These are phyloP conservation scores for Silurus aristotelis DNA, from an alignment of 2,797 vertebrate genomes.

Conservation along the genomic window DNA sequence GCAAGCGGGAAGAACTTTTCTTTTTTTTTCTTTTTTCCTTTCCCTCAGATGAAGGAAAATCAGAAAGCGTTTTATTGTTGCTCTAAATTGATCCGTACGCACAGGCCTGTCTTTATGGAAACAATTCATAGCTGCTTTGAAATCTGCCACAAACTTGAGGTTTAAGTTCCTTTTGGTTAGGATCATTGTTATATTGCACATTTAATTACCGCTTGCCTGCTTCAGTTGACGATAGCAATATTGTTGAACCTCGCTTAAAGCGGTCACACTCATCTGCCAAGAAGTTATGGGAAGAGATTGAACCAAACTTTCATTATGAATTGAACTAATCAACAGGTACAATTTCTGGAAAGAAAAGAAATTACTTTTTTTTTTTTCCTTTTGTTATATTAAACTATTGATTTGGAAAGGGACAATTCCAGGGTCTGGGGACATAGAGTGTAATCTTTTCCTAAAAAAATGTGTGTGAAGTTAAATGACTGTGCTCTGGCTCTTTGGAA, in stretches of 20 bases:
- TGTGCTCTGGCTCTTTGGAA: neutral
- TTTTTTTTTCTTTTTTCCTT: constrained; percentile 19
- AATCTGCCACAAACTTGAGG: constrained; percentile 30
- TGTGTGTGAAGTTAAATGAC: neutral
- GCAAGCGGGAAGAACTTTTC: constrained; percentile 22
- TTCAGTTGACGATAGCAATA: constrained; percentile 26
- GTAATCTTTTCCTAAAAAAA: constrained; percentile 1
- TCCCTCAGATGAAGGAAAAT: constrained; percentile 35
- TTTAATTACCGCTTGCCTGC: constrained; percentile 33
- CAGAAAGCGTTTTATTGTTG: constrained; percentile 44
- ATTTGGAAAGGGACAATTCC: constrained; percentile 3
- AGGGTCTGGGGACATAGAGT: neutral
- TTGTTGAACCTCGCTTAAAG: constrained; percentile 29
- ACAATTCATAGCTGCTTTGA: constrained; percentile 33
- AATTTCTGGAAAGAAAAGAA: constrained; percentile 4
- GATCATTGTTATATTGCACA: constrained; percentile 42
- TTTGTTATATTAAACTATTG: constrained; percentile 15
- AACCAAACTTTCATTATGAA: constrained; percentile 18
- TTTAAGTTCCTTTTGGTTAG: constrained; percentile 33
- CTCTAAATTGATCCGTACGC: constrained; percentile 38
- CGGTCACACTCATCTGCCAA: constrained; percentile 12
- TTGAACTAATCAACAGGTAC: constrained; percentile 29
- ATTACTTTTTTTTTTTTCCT: neutral
- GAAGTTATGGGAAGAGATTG: constrained; percentile 34
- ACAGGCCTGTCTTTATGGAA: constrained; percentile 34